Evolutionary conservation across 2,113 vertebrate genomes (phyloP).

Genomic region (Strix uralensis): DNA sequence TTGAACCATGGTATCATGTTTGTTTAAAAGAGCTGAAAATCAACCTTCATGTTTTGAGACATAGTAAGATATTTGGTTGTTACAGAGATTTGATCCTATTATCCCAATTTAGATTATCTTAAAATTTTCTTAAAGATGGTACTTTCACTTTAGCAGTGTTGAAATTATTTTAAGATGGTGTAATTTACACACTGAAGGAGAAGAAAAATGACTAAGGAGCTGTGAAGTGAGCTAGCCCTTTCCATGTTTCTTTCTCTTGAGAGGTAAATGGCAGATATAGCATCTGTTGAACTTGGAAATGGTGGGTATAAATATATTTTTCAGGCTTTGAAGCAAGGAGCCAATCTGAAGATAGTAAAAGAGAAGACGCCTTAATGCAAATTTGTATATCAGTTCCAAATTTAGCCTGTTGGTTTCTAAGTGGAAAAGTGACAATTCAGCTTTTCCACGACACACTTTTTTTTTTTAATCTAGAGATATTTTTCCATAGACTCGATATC

Average conservation of each 20-base stretch:
- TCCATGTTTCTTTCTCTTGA: not conserved
- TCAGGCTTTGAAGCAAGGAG: not conserved
- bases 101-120: not conserved
- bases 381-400: not conserved
- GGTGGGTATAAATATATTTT: not conserved
- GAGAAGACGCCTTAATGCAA: not conserved
- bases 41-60: not conserved
- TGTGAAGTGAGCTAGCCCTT: not conserved
- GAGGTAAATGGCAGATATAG: not conserved
- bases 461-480: not conserved
- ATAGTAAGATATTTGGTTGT: not conserved
- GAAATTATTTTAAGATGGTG: not conserved
- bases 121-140: not conserved
- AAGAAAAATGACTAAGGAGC: not conserved
- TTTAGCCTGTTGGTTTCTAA: not conserved
- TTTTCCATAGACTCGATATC: not conserved
- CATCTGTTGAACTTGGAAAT: not conserved
- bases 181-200: not conserved
- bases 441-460: not conserved
- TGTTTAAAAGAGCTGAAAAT: not conserved
- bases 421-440: not conserved
- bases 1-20: not conserved
- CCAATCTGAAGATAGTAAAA: not conserved
- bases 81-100: not conserved
- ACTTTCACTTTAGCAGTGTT: not conserved